Base-by-base conservation (phyloP, 2,888 invertebrate genomes). In the Subacronicta megacephala region DNA sequence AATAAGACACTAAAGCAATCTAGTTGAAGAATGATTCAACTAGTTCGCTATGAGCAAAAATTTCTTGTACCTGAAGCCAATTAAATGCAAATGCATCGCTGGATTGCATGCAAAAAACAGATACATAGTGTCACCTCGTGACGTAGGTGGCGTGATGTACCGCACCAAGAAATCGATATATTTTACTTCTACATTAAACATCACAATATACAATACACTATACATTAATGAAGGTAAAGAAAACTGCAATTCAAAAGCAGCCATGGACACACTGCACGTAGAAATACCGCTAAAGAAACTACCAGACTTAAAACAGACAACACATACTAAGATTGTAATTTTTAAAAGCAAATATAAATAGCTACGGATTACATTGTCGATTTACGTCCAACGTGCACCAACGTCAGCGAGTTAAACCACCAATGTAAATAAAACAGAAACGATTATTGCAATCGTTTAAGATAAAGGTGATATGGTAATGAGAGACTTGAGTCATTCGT, bases 131-230 rank as follows among this genome's bases (percentile, higher is more conserved):
- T n/a, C 64, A 66, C 52, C 47, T 65, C 40, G 49, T 82, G 79
- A 80, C 81, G 83, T 66, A 51, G 62, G 64, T 88, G 85, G 87
- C 87, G 87, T 87, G 87, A 85, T 64, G 55, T 63, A 63, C 54
- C 42, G 37, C 51, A 75, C 70, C 59, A 75, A 16, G 38, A 40
- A 37, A 6, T 3, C 9, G 5, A 12, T 17, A 15, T 9, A 29
- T 35, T 2, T n/a, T 36, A 16, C 13, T 38, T 35, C n/a, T 47
- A 17, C 4, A 45, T 41, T 23, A 15, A 16, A 38, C 12, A 20
- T 15, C 6, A 33, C 46, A 31, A 7, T 26, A 45, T 71, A 55
- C 68, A 65, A 62, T 58, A 20, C 55, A 13, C 16, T 23, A n/a
- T 17, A 17, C 0, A 1, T 18, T 23, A 5, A 26, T 17, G 7